These are phyloP conservation scores for Drosophila parvula DNA, from an alignment of 1,140 invertebrate genomes.

Conservation along the genomic window DNA sequence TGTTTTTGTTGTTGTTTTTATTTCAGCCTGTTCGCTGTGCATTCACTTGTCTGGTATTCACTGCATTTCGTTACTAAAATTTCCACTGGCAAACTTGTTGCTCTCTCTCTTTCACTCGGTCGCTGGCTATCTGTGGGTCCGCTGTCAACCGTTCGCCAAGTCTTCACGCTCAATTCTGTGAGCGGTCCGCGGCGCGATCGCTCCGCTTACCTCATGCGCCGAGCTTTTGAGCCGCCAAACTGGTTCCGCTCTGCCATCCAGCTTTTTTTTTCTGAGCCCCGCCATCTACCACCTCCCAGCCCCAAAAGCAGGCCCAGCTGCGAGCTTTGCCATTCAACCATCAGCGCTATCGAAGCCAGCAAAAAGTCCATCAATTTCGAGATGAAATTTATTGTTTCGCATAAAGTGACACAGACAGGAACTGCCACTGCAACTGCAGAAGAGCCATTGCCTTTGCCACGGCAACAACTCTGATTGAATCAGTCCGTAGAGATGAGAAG, in stretches of 20 bases:
- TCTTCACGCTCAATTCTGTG: slow-evolving; percentile 82
- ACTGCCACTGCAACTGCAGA: slow-evolving; percentile 24
- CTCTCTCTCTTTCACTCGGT: slow-evolving; percentile 51
- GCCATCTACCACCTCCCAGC: background rate
- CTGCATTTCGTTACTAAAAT: slow-evolving; percentile 80
- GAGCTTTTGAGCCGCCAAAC: slow-evolving; percentile 75
- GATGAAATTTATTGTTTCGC: slow-evolving; percentile 60
- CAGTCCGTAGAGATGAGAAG: slow-evolving; percentile 8
- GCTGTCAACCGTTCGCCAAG: slow-evolving; percentile 78
- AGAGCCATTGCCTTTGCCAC: slow-evolving; percentile 3
- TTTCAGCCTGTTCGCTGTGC: slow-evolving; percentile 47
- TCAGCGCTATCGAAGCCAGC: slow-evolving; percentile 37
- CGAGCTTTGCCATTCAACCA: slow-evolving; percentile 26
- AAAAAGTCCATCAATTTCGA: slow-evolving; percentile 60
- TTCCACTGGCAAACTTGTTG: slow-evolving; percentile 81
- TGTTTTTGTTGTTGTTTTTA: too few species aligned
- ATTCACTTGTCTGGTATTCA: slow-evolving; percentile 53
- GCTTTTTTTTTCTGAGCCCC: background rate
- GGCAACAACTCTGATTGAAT: slow-evolving; percentile 42
- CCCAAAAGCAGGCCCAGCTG: background rate
- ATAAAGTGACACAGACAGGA: slow-evolving; percentile 45
- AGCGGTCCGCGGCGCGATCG: slow-evolving; percentile 53
- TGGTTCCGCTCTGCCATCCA: slow-evolving; percentile 39
- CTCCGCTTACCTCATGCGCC: slow-evolving; percentile 73
- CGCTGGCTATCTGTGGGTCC: slow-evolving; percentile 52